phyloP scores from a whole-genome alignment of 1,140 invertebrate genomes.

The Frieseomelitta varia region DNA sequence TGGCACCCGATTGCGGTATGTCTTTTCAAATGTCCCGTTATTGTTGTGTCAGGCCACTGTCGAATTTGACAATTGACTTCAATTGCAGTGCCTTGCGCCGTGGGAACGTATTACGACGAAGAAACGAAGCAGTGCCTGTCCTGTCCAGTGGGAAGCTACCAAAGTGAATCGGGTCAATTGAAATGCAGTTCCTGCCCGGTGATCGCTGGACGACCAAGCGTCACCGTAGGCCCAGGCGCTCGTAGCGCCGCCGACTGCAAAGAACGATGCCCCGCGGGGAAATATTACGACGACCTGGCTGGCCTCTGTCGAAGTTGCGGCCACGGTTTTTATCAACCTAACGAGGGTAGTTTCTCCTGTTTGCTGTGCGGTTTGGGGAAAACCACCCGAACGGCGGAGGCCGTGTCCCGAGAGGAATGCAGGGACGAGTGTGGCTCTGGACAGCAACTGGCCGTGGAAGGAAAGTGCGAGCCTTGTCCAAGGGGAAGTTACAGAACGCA shows the following conservation, averaged over 20 bases:
- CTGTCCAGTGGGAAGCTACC: slow-evolving; percentile 95
- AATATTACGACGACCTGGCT: slow-evolving; percentile 93
- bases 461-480: slow-evolving; percentile 95
- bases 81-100: slow-evolving; percentile 93
- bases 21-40: slow-evolving; percentile 17
- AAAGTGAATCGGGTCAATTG: slow-evolving; percentile 95
- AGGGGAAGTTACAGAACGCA: slow-evolving; percentile 94
- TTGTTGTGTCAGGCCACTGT: too few relatives aligned
- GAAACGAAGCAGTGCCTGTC: slow-evolving; percentile 89
- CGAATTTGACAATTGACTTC: too few relatives aligned
- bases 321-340: slow-evolving; percentile 96
- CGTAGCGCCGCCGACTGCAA: slow-evolving; percentile 94
- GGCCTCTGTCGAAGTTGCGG: slow-evolving; percentile 95
- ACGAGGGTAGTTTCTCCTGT: slow-evolving; percentile 95
- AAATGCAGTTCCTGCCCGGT: slow-evolving; percentile 94
- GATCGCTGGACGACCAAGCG: slow-evolving; percentile 92
- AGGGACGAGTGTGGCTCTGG: slow-evolving; percentile 95
- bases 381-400: slow-evolving; percentile 95
- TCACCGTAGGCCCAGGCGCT: slow-evolving; percentile 93
- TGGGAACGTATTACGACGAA: slow-evolving; percentile 93
- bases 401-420: slow-evolving; percentile 93
- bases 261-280: slow-evolving; percentile 94
- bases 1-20: slow-evolving; percentile 94
- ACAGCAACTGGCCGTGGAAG: slow-evolving; percentile 93
- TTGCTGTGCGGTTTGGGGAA: slow-evolving; percentile 94